Conservation (phyloP, 2,113 vertebrate genomes). For the Felis chaus region DNA sequence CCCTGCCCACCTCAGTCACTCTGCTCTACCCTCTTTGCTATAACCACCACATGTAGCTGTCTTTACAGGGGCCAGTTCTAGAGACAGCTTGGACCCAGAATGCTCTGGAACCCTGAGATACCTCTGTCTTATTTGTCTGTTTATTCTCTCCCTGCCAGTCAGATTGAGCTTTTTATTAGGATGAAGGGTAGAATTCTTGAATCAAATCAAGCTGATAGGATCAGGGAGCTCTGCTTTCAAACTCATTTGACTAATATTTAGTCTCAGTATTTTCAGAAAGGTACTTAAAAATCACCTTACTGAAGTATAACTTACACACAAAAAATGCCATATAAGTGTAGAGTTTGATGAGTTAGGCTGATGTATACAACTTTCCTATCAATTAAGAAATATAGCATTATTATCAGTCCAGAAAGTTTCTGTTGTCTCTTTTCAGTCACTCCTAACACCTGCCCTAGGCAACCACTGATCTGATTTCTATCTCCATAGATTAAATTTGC, state of each 20-base stretch:
- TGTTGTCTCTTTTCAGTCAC: neutral
- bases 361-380: neutral
- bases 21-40: neutral
- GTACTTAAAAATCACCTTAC: neutral
- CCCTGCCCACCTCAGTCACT: neutral
- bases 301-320: neutral
- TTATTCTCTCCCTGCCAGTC: neutral
- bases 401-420: neutral
- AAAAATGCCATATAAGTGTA: neutral
- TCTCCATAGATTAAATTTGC: constrained; percentile 29
- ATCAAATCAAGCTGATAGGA: neutral
- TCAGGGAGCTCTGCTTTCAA: constrained; percentile 3
- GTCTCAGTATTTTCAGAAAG: neutral
- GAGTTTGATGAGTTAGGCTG: neutral
- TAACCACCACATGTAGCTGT: neutral
- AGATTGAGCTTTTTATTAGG: neutral
- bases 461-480: constrained; percentile 50
- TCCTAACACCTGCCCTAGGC: neutral
- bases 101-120: neutral
- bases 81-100: neutral
- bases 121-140: neutral
- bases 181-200: neutral
- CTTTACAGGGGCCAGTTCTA: neutral
- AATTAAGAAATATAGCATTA: neutral
- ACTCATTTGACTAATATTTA: neutral